Percentiles rank a stretch among this genome's conserved stretches.
Evolutionary conservation across 2,888 invertebrate genomes (phyloP).

Genomic region (Ophion ventricosus): DNA sequence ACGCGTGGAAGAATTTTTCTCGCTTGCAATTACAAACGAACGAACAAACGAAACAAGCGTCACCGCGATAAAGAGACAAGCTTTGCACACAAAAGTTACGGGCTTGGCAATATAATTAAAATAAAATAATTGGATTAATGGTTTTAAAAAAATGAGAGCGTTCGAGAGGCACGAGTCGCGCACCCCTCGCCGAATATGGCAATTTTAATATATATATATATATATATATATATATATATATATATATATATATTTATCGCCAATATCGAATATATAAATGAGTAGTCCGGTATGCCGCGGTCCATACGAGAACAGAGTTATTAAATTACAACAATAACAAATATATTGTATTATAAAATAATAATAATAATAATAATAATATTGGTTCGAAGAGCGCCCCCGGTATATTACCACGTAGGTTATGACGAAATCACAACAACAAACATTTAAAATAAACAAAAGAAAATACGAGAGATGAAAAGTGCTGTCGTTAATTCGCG

Average conservation of each 20-base stretch:
- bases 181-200: slow-evolving; percentile 59
- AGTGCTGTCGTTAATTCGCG: slow-evolving; percentile 57
- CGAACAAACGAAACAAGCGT: not conserved
- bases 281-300: slow-evolving; percentile 64
- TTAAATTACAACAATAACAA: slow-evolving; percentile 55
- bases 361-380: slow-evolving; percentile 1
- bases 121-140: not conserved
- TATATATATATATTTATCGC: no score
- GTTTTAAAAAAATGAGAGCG: slow-evolving; percentile 23
- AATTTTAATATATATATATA: slow-evolving; percentile 70
- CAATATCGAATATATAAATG: slow-evolving; percentile 60
- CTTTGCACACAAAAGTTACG: slow-evolving; percentile 37
- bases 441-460: slow-evolving; percentile 26
- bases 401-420: slow-evolving; percentile 55
- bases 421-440: slow-evolving; percentile 43
- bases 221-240: no score
- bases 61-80: slow-evolving; percentile 17
- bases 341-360: slow-evolving; percentile 9
- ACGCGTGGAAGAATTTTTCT: slow-evolving; percentile 8
- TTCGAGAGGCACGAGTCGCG: not conserved
- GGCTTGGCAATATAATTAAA: not conserved
- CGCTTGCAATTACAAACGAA: not conserved
- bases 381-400: slow-evolving; percentile 20
- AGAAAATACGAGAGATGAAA: slow-evolving; percentile 35
- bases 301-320: slow-evolving; percentile 57